Evolutionary conservation across 2,113 vertebrate genomes (phyloP), one percentile per base, ranked within the genome.

Genomic region (Origma solitaria): DNA sequence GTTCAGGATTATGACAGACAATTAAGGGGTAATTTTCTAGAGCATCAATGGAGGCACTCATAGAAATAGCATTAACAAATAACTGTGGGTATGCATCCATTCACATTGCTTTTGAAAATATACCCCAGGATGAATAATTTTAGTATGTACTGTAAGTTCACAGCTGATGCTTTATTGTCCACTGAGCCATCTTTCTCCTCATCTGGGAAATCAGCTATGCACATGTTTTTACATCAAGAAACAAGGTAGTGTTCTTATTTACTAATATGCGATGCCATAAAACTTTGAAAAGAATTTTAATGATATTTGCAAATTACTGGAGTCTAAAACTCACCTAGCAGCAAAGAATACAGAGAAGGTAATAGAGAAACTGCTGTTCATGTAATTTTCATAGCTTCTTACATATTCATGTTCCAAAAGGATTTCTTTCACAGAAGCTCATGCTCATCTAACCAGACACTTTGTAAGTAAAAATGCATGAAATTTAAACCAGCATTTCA

Each of bases 401-500:
- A 95, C 94, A 97, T 97, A 97, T 97, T 98, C 97, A 95, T 96
- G 85, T 92, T 97, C 45, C 88, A 93, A 97, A 95, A 95, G 84
- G 78, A 86, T 96, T 97, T 97, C 95, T 96, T 93, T 97, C 93
- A 90, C 62, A 92, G 87, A 96, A 96, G 86, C 77, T 96, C 96
- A 92, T 95, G 97, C 95, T 97, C 97, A 95, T 96, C 95, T 97
- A 96, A 95, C 94, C 90, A 98, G 96, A 96, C 92, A 96, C 77
- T 96, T 96, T 97, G 88, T 94, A 97, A 97, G 94, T 95, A 96
- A 97, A 98, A 97, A 97, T 72, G 78, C 94, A 95, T 97, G 88
- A 96, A 97, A 98, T 97, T 97, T 96, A 98, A 98, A 94, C 94
- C 96, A 96, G 94, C 92, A 97, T 97, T 97, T 97, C 92, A 95